Base-by-base conservation (phyloP, 2,888 invertebrate genomes). In the Apodemia mormo region DNA sequence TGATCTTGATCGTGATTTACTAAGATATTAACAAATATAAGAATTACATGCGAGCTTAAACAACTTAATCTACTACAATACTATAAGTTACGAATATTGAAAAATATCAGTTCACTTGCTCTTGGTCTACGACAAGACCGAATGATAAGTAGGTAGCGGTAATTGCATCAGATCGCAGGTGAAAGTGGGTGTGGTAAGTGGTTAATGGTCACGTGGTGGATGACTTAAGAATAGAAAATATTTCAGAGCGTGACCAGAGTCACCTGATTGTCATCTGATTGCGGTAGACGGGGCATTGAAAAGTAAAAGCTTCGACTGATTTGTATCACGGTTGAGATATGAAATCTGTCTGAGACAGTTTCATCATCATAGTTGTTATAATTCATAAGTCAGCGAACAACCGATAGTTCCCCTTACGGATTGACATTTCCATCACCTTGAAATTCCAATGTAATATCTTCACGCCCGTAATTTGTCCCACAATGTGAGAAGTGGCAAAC, bases 181-280 rank as follows among this genome's bases (percentile, higher is more conserved):
- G 61, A 61, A 61, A 61, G 61, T 61, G 33, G 61, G 29, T 61
- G 61, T 61, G 61, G 61, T 52, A 14, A n/a, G 14, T 14, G 52
- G 52, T 52, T 10, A 10, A 1, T 52, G 45, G n/a, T 61, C 61
- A 61, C 61, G 14, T 33, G 61, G 61, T 33, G 61, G 30, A 33
- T 61, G 61, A 33, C 61, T 33, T 61, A 30, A 52, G 14, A 52
- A n/a, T 52, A 52, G 52, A 52, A 61, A 61, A 61, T 61, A 61
- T 33, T 14, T 61, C 30, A 14, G 30, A 61, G 33, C 61, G 12
- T 33, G 61, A 12, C 33, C 30, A 12, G 33, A 33, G 61, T 10
- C 58, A 58, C 58, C 40, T 40, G 40, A 30, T 58, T 58, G 29
- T 58, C 12, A 29, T 29, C 56, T 22, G 30, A 29, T 58, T 29